These are phyloP conservation scores for Rousettus madagascariensis DNA, from an alignment of 2,797 vertebrate species.

Conservation along the genomic window DNA sequence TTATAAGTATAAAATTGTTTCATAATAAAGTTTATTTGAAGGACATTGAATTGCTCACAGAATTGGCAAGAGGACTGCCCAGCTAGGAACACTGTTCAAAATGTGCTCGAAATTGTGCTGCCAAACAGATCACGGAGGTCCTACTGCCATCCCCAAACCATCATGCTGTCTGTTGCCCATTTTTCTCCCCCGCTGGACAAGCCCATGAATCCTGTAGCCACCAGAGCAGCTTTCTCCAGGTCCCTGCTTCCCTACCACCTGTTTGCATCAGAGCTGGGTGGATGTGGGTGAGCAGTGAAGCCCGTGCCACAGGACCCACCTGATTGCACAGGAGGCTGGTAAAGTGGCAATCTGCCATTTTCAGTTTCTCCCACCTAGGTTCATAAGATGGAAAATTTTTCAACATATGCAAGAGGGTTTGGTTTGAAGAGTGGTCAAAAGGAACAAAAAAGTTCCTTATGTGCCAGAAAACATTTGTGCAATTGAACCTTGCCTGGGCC, in stretches of 20 bases:
- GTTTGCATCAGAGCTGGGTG: neutral
- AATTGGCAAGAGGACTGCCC: neutral
- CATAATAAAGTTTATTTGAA: neutral
- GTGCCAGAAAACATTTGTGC: neutral
- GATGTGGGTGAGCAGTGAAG: neutral
- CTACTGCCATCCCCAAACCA: neutral
- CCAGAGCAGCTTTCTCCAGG: neutral
- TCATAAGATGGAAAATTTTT: neutral
- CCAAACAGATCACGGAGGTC: neutral
- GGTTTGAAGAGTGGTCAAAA: neutral
- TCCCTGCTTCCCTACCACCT: neutral
- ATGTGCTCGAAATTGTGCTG: neutral
- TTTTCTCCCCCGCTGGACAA: neutral
- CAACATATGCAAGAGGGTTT: neutral
- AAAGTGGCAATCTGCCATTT: neutral
- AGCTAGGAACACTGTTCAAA: neutral
- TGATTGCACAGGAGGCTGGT: neutral
- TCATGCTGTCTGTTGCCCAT: too few species aligned
- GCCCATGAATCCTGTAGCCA: neutral
- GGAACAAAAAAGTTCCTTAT: neutral
- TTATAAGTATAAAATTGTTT: slow-evolving; percentile 7
- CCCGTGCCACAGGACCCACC: too few species aligned
- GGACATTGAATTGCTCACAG: neutral
- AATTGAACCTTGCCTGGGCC: neutral
- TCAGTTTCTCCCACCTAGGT: neutral